These are phyloP conservation scores for Aromia moschata DNA, from an alignment of 2,888 invertebrate species.

Conservation along the genomic window DNA sequence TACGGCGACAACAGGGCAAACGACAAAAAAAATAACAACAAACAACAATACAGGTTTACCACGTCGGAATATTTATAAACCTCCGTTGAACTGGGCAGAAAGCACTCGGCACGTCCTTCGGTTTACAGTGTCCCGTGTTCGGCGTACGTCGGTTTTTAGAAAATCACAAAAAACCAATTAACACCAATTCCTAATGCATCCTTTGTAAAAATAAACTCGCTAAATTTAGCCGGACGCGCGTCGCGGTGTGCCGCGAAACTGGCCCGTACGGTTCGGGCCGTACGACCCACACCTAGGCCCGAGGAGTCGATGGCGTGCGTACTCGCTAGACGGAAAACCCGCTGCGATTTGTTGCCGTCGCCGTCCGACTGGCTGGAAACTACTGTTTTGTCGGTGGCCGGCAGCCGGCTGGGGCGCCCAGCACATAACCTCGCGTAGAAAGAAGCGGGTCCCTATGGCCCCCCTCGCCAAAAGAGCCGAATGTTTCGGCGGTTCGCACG, in stretches of 20 bases:
- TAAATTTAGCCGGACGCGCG: constrained; percentile 47
- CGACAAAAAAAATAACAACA: not conserved
- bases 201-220: constrained; percentile 53
- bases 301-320: constrained; percentile 15
- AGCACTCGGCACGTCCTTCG: not conserved
- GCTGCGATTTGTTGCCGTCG: constrained; percentile 26
- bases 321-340: constrained; percentile 34
- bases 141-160: not conserved
- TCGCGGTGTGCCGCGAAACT: constrained; percentile 14
- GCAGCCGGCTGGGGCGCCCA: constrained; percentile 24
- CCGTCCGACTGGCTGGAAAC: constrained; percentile 26
- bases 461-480: constrained; percentile 21
- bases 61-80: constrained; percentile 11
- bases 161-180: constrained; percentile 29
- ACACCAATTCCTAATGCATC: constrained; percentile 42
- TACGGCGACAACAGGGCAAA: not conserved
- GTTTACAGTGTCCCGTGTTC: not conserved
- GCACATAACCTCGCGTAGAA: constrained; percentile 33
- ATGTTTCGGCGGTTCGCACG: constrained; percentile 1
- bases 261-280: constrained; percentile 29
- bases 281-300: not conserved
- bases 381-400: constrained; percentile 25
- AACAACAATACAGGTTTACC: constrained; percentile 10
- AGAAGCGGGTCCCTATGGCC: constrained; percentile 28
- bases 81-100: not conserved